A percentile compares a stretch with the other conserved stretches of the same genome.
Conservation (phyloP, 1,140 invertebrate species). For the Conus ventricosus region DNA sequence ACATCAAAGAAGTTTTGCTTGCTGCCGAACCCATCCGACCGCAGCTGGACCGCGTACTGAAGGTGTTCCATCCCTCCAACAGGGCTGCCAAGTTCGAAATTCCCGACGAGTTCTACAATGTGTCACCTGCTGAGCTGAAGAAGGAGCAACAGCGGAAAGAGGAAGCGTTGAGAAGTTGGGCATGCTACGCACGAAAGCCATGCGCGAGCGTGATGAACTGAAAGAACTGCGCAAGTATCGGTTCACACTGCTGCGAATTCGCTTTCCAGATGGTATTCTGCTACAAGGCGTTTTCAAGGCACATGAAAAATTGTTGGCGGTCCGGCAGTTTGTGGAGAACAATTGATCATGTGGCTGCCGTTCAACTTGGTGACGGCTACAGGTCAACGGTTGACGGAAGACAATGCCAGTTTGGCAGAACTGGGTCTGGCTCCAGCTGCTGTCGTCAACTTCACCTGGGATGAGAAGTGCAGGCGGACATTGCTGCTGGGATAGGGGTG, state of each 20-base stretch:
- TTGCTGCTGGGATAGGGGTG: slow-evolving; percentile 59
- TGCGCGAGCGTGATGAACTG: slow-evolving; percentile 90
- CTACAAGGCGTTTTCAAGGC: slow-evolving; percentile 72
- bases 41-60: slow-evolving; percentile 88
- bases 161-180: slow-evolving; percentile 87
- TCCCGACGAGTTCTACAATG: slow-evolving; percentile 87
- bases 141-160: slow-evolving; percentile 83
- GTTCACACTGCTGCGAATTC: slow-evolving; percentile 87
- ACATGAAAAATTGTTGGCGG: slow-evolving; percentile 60
- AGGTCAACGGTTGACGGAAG: slow-evolving; percentile 65
- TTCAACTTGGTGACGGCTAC: slow-evolving; percentile 63
- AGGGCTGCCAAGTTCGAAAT: slow-evolving; percentile 80
- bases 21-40: slow-evolving; percentile 87
- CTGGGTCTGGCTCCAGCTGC: slow-evolving; percentile 71
- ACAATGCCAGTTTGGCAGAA: slow-evolving; percentile 67
- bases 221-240: slow-evolving; percentile 87
- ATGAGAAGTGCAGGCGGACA: slow-evolving; percentile 63
- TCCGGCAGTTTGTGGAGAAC: slow-evolving; percentile 68
- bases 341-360: slow-evolving; percentile 69
- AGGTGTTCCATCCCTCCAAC: slow-evolving; percentile 88
- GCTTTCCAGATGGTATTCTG: slow-evolving; percentile 85
- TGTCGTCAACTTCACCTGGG: slow-evolving; percentile 71
- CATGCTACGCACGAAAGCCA: slow-evolving; percentile 92
- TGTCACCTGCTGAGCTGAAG: slow-evolving; percentile 88
- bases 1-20: slow-evolving; percentile 84